Percentiles rank a stretch among this genome's conserved stretches.
Conservation (phyloP, 2,113 vertebrate species). For the Prolemur simus region DNA sequence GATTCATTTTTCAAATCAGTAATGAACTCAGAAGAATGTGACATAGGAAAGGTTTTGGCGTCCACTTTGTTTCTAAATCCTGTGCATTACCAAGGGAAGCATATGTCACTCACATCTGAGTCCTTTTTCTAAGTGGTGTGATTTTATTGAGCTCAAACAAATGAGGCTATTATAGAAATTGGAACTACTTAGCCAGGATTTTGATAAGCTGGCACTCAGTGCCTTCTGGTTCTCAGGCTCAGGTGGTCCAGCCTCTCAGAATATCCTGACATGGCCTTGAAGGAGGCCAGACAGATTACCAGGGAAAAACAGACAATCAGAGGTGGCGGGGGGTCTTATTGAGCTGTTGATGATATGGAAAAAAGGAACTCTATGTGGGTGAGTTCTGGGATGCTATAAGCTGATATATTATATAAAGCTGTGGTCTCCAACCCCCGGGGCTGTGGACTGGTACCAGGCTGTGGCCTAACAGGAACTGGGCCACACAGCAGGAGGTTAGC, state of each 20-base stretch:
- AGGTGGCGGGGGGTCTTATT: neutral
- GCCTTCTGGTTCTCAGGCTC: neutral
- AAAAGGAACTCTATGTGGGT: neutral
- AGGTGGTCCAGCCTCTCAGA: neutral
- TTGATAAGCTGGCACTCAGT: fast-evolving
- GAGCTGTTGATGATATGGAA: neutral
- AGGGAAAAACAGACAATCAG: neutral
- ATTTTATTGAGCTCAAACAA: neutral
- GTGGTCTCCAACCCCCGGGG: too few species aligned
- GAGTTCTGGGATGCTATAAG: neutral
- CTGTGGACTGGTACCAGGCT: too few species aligned
- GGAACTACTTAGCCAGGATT: neutral
- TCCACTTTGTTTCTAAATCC: neutral
- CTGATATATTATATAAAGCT: neutral
- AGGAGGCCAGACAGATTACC: neutral
- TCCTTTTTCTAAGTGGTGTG: neutral
- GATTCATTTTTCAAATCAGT: neutral
- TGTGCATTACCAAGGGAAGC: neutral
- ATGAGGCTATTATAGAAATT: neutral
- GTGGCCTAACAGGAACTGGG: too few species aligned
- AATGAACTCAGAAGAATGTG: neutral
- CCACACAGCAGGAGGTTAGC: too few species aligned
- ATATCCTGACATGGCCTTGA: neutral
- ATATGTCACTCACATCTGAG: neutral
- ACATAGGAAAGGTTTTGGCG: neutral